Base-by-base conservation (phyloP, 2,797 vertebrate genomes). In the Ambastaia sidthimunki region DNA sequence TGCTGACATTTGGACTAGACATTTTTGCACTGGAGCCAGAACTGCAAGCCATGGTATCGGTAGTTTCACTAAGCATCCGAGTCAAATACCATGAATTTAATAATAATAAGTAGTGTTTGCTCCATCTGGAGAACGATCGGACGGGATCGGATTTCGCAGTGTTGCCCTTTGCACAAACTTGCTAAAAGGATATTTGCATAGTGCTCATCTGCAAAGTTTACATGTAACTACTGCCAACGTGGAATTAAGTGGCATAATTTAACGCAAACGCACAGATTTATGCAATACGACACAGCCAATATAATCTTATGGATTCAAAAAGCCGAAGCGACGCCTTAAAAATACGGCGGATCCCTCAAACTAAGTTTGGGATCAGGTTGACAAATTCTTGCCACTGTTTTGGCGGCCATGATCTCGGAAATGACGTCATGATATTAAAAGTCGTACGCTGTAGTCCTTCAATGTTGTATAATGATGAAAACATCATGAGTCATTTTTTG, bases 21-120 rank as follows among this genome's bases (percentile, higher is more conserved):
- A 68, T 69, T 75, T 90, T 91, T 1, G 76, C 52, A 69, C 50
- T 80, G 0, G 85, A 59, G 76, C 92, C 91, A 67, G 91, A 86
- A 77, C 88, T 87, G 86, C 92, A 91, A 79, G 93, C 92, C 93
- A 93, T 93, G 0, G 67, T 70, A 48, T 54, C 50, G 18, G 68
- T 31, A 9, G 62, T 72, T 57, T 19, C 18, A 48, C 57, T 9
- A 16, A 71, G 18, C n/a, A 62, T 62, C 5, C 19, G n/a, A 9
- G 23, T 57, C 31, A 67, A 59, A 72, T 25, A 31, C 47, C 4
- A 16, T 16, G 1, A 54, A 18, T 48, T 62, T 78, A 12, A 63
- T 34, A 60, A 54, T 34, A 60, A 54, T 47, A 25, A 28, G 60
- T 47, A 41, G 50, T 59, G 60, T 73, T 66, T 28, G 60, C 7